Conservation (phyloP, 2,113 vertebrate genomes). For the Leptodactylus fuscus region DNA sequence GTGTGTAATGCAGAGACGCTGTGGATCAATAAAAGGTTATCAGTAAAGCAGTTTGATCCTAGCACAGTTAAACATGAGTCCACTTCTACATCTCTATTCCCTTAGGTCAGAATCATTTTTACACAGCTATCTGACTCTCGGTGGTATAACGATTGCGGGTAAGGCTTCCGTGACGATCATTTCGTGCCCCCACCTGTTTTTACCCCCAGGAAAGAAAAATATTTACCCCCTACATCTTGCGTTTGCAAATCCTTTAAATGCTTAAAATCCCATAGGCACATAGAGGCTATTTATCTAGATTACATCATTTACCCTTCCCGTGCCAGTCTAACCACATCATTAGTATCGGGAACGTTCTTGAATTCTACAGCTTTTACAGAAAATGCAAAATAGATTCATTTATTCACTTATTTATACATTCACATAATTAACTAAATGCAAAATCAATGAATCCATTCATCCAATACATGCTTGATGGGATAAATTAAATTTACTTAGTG, state of each 20-base stretch:
- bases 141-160: conserved; percentile 24
- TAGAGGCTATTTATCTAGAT: neutral
- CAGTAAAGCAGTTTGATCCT: conserved; percentile 70
- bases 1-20: conserved; percentile 65
- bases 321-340: neutral
- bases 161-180: conserved; percentile 45
- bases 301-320: neutral
- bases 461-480: neutral
- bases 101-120: conserved; percentile 67
- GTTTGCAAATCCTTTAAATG: conserved; percentile 46
- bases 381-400: neutral
- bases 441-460: conserved; percentile 22
- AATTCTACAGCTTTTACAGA: neutral
- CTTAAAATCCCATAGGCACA: neutral
- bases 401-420: neutral
- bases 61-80: conserved; percentile 65
- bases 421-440: conserved; percentile 33
- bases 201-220: conserved; percentile 12
- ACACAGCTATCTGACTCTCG: conserved; percentile 65
- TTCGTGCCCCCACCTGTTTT: conserved; percentile 29
- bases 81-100: conserved; percentile 67
- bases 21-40: conserved; percentile 70
- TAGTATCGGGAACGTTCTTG: neutral
- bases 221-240: conserved; percentile 16
- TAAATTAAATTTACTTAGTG: conserved; percentile 29